Evolutionary conservation across 2,113 vertebrate species (phyloP).

Genomic region (Chascanopsetta lugubris): DNA sequence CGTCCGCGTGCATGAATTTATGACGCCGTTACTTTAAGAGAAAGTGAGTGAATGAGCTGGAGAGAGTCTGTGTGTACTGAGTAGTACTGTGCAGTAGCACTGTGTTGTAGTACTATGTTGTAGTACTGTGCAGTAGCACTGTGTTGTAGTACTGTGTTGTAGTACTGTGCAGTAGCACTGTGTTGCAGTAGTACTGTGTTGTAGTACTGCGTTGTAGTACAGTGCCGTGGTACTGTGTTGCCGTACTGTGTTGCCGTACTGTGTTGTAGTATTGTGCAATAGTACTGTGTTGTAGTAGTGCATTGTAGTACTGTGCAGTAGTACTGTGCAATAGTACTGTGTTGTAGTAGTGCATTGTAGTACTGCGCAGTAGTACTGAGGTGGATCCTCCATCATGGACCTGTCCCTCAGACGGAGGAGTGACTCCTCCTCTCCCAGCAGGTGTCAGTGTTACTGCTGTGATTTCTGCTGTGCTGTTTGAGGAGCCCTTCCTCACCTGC

Average conservation of each 20-base stretch:
- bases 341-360: no score
- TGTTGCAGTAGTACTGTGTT: no score
- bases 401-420: conserved; percentile 47
- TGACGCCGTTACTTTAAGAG: conserved; percentile 38
- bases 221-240: not conserved
- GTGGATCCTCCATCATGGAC: conserved; percentile 16
- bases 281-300: no score
- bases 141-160: no score
- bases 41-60: conserved; percentile 29
- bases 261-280: not conserved
- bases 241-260: not conserved
- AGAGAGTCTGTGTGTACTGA: not conserved
- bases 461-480: no score
- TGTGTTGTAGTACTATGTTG: not conserved
- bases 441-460: conserved; percentile 80
- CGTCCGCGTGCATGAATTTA: conserved; percentile 30
- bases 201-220: no score
- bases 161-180: not conserved
- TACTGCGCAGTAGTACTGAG: not conserved
- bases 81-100: not conserved
- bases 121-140: not conserved
- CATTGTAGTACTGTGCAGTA: not conserved
- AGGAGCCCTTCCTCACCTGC: no score
- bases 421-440: conserved; percentile 74
- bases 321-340: no score